Percentiles rank a stretch among this genome's conserved stretches.
Conservation (phyloP, 2,888 invertebrate species). For the Pammene aurita region DNA sequence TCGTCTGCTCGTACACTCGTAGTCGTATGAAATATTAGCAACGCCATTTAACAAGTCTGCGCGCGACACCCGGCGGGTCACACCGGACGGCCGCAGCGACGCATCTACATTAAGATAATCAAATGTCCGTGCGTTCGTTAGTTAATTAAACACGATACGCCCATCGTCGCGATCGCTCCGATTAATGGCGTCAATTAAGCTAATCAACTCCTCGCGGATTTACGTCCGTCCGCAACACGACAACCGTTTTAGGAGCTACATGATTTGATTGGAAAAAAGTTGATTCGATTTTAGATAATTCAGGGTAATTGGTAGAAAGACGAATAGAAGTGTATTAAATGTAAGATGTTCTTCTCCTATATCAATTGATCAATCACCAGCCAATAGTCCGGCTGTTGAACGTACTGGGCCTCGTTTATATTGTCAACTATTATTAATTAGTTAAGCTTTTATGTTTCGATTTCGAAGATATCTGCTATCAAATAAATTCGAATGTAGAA, state of each 20-base stretch:
- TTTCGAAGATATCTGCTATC: too few species aligned
- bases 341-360: background rate
- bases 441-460: too few species aligned
- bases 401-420: too few species aligned
- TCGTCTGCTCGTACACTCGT: too few species aligned
- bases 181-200: conserved; percentile 79
- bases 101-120: conserved; percentile 75
- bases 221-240: conserved; percentile 56
- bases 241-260: conserved; percentile 37
- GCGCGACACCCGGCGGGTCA: conserved; percentile 44
- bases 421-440: too few species aligned
- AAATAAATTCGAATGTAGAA: background rate
- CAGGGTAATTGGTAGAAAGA: background rate
- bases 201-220: conserved; percentile 77
- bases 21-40: too few species aligned
- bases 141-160: conserved; percentile 81
- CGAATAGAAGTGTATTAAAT: background rate
- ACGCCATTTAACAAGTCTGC: background rate
- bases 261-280: conserved; percentile 20
- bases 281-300: conserved; percentile 7
- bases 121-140: conserved; percentile 73
- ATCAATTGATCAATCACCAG: background rate
- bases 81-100: conserved; percentile 51
- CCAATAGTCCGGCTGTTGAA: background rate
- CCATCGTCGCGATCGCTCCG: conserved; percentile 68